Evolutionary conservation across 2,797 vertebrate genomes (phyloP).

Genomic region (Enteromius fasciolatus): DNA sequence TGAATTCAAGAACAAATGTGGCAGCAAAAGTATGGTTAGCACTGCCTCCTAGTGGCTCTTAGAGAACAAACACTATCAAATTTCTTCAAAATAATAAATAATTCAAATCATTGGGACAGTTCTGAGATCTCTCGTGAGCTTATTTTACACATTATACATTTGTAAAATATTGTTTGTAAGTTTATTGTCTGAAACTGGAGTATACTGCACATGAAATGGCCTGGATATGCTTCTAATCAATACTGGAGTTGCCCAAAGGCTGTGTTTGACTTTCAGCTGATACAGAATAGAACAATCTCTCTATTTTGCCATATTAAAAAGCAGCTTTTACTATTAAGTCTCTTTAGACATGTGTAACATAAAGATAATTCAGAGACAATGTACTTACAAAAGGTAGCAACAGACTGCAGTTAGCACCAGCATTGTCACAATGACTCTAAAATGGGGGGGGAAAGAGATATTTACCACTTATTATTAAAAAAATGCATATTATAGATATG

Average conservation of each 20-base stretch:
- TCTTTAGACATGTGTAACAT: background rate
- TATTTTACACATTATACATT: background rate
- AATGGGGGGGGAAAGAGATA: constrained; percentile 20
- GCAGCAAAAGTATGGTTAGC: constrained; percentile 36
- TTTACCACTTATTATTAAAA: background rate
- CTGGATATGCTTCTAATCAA: constrained; percentile 25
- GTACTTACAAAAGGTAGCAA: constrained; percentile 99
- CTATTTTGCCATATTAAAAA: background rate
- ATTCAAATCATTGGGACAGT: constrained; percentile 44
- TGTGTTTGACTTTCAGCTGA: constrained; percentile 40
- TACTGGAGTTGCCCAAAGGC: constrained; percentile 42
- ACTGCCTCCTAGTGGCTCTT: constrained; percentile 61
- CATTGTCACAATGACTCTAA: constrained; percentile 95
- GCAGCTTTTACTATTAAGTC: background rate
- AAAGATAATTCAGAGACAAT: constrained; percentile 8
- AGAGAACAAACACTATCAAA: constrained; percentile 55
- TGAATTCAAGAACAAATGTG: constrained; percentile 6
- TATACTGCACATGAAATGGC: background rate
- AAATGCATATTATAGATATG: background rate
- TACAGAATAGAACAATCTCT: background rate
- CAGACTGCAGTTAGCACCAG: constrained; percentile 93
- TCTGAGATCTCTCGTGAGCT: background rate
- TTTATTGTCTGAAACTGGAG: background rate
- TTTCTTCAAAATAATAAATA: constrained; percentile 53
- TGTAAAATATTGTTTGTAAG: background rate